Base-by-base conservation (phyloP, 2,888 invertebrate genomes). In the Xanthia icteritia region DNA sequence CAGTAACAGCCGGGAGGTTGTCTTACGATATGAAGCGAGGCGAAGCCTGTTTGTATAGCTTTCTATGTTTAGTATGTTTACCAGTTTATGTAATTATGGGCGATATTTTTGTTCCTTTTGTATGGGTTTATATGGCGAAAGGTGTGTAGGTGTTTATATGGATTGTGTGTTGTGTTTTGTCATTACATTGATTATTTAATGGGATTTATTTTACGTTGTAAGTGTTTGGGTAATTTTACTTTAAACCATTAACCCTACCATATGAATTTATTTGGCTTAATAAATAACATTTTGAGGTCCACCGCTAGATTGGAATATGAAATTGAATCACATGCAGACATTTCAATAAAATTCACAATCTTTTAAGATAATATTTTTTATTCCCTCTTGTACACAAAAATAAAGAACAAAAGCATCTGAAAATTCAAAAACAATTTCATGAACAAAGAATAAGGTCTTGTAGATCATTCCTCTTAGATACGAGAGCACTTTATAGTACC, bases 1-100 rank as follows among this genome's bases (percentile, higher is more conserved):
- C 89, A 85, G 89, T 86, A 83, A 83, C 89, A 85, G 84, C 81
- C 70, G 82, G 77, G 84, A 84, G 78, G 81, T 74, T 75, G 76
- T 77, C 85, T 85, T 64, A 48, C 65, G 77, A 76, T 77, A 85
- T 86, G 75, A 86, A 84, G 69, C 69, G 79, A 79, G 73, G 68
- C 73, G 75, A 73, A 71, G 63, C 74, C 70, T 70, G 61, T 66
- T 86, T 67, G 84, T 70, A 66, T 64, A 86, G 73, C 71, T 79
- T 78, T 36, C 48, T 27, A n/a, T 73, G 42, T 76, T 65, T 54
- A 71, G 36, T 42, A 17, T 82, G 58, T 86, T 75, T 73, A 77
- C 63, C 54, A 56, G 39, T 56, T 72, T 65, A 76, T 39, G 65
- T 83, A 74, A 84, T 79, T 86, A 76, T 60, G 36, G 51, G 39